Evolutionary conservation across 2,888 invertebrate species (phyloP), one percentile per base, ranked within the genome.

Genomic region (Crepidodera aurea): DNA sequence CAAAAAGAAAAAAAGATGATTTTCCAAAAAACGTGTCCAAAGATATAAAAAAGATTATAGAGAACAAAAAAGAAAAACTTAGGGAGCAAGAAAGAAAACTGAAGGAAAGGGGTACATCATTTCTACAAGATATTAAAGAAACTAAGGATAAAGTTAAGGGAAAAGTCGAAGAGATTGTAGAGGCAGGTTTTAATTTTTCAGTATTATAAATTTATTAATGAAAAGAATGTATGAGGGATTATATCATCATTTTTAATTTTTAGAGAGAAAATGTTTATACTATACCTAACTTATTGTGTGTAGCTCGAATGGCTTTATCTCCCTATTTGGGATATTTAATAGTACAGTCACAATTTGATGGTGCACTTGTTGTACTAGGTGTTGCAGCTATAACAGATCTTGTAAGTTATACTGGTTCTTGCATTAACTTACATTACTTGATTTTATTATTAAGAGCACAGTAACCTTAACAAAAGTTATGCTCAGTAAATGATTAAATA

Each of bases 301-400:
- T 94, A 6, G 85, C 91, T 16, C 87, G 98, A 73, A 96, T 98
- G 73, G 82, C 87, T 5, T 83, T 93, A 71, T 92, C 97, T 0
- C 98, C 98, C 0, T 90, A 92, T 75, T 84, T 98, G 66, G 95
- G 95, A 18, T 93, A 94, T 81, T 86, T 96, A 42, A 94, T 99
- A 69, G 79, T 97, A 12, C 88, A 92, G 71, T 89, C 90, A 19
- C 85, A 92, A 69, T 98, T 91, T 80, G 83, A 87, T 74, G 82
- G 90, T 67, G 97, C 98, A 0, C 84, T 96, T 67, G 90, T 89
- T 51, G 79, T 98, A 56, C 85, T 98, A 74, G 86, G 89, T 22
- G 83, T 93, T 73, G 98, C 98, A 67, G 97, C 96, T 65, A 77
- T 96, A 1, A 93, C 96, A 42, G 98, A 98, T 84, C 80, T 96